Base-by-base conservation (phyloP, 2,113 vertebrate species). In the Drymodes brunneopygia region DNA sequence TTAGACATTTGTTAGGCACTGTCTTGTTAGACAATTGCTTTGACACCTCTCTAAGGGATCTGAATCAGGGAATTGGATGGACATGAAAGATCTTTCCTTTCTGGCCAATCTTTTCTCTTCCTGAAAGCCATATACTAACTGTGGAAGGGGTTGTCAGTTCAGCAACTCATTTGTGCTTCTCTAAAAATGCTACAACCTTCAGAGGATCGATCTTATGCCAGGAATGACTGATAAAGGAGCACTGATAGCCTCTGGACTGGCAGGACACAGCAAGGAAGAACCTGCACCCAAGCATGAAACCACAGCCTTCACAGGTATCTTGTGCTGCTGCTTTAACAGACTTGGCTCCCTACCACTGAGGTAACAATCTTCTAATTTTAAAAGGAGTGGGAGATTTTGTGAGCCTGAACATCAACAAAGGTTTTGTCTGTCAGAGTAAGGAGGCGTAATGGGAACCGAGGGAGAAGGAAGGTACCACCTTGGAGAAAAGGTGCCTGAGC, bases 391-490 rank as follows among this genome's bases (percentile, higher is more conserved):
- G 82, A 95, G 87, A 85, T 81, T 72, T 61, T 89, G 84, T 29
- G 35, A 95, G 71, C 74, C 75, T 86, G 75, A 92, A 73, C 14
- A 24, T 45, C 88, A 93, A 44, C 67, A 70, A 45, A 74, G 82
- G 85, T 88, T 93, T 93, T 74, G 92, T 79, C 94, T 94, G 85
- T 74, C 93, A 93, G 81, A 82, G 70, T n/a, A 47, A 62, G 67
- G 71, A 94, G 90, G 62, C 36, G 56, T 67, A 69, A 86, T 5
- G 45, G 44, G 86, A 94, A 48, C 73, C 10, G 20, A 77, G 35
- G 84, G 69, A 69, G 86, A 88, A 88, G 72, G 92, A 81, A 92
- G 65, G 77, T 18, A 71, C 48, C 35, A 24, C 0, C 0, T 3
- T 62, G 62, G 0, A 62, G 44, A 58, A 56, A 77, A 87, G 80